phyloP scores from a whole-genome alignment of 2,797 vertebrate species.

The Halcyon leucocephala region DNA sequence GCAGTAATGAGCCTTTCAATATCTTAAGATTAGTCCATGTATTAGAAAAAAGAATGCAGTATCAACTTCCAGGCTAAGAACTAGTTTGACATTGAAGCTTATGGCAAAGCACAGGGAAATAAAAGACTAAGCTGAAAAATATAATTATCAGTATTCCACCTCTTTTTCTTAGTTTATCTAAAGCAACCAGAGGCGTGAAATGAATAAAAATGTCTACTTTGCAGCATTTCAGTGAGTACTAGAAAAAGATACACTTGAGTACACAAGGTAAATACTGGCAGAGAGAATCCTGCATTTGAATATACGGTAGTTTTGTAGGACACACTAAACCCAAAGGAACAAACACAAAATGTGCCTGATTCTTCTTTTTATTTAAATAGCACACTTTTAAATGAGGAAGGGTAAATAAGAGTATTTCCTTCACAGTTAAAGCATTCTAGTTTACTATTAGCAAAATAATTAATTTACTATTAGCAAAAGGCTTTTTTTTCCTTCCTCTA shows the following conservation, averaged over 20 bases:
- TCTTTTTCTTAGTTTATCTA: conserved; percentile 45
- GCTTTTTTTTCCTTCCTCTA: fast-evolving
- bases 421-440: not conserved
- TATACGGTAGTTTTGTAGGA: not conserved
- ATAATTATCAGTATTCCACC: not conserved
- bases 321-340: not conserved
- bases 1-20: not conserved
- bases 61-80: not conserved
- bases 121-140: conserved; percentile 28
- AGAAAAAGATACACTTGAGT: not conserved
- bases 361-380: not conserved
- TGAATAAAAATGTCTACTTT: conserved; percentile 32
- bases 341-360: not conserved
- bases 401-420: not conserved
- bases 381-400: not conserved
- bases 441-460: not conserved
- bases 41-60: not conserved
- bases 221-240: not conserved
- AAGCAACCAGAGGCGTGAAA: not conserved
- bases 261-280: not conserved
- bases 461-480: not conserved
- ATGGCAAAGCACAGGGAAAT: not conserved
- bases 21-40: not conserved
- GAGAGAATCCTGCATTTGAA: not conserved
- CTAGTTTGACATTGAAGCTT: not conserved